Percentiles rank a stretch among this genome's conserved stretches.
phyloP scores from a whole-genome alignment of 2,113 vertebrate genomes.

The Podarcis muralis region DNA sequence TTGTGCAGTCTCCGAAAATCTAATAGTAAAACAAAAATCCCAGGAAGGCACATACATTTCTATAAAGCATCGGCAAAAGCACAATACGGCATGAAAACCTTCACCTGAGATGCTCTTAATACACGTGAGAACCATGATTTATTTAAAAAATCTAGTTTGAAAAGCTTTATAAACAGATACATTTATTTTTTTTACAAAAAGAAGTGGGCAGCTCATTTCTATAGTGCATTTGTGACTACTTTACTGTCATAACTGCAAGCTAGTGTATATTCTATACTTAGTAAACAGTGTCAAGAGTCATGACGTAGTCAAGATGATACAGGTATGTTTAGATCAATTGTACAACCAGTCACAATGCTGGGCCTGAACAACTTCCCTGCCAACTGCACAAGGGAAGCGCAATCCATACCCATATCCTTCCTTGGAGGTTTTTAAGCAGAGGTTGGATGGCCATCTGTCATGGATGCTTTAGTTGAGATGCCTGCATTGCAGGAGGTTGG shows the following conservation, averaged over 20 bases:
- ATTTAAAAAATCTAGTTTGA: slow-evolving; percentile 35
- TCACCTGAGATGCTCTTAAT: slow-evolving; percentile 10
- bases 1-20: slow-evolving; percentile 17
- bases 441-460: too few relatives aligned
- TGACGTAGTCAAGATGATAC: neutral
- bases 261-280: neutral
- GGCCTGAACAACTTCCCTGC: neutral
- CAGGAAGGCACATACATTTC: slow-evolving; percentile 48
- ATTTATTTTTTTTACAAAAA: slow-evolving; percentile 31
- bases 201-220: neutral
- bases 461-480: too few relatives aligned
- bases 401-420: neutral
- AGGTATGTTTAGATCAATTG: neutral
- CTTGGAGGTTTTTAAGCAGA: too few relatives aligned
- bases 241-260: neutral
- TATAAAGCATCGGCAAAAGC: neutral
- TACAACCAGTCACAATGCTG: neutral
- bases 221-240: neutral
- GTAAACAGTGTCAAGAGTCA: neutral
- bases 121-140: slow-evolving; percentile 35
- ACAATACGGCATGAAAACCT: slow-evolving; percentile 13
- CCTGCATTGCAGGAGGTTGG: too few relatives aligned
- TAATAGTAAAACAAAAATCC: slow-evolving; percentile 18
- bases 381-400: neutral
- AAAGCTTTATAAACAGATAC: neutral